Base-by-base conservation (phyloP, 2,888 invertebrate species). In the Halictus quadricinctus region DNA sequence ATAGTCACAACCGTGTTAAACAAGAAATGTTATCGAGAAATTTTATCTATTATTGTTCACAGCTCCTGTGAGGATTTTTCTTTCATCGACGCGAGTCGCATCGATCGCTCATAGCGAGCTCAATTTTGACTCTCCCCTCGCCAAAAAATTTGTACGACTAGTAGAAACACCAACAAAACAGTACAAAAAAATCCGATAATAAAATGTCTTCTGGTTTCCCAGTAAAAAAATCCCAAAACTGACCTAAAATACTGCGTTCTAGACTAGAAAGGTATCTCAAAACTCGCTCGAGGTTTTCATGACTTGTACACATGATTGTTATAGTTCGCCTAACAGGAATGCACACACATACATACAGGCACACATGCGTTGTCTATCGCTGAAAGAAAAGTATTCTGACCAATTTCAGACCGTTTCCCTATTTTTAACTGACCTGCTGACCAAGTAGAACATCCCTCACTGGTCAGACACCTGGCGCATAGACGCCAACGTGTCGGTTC, bases 381-480 rank as follows among this genome's bases (percentile, higher is more conserved):
- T 41, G 3, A 13, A 41, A n/a, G 70, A 41, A 70, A 41, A 70
- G n/a, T n/a, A 70, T 69, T 41, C 70, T n/a, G 41, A n/a, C n/a
- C 41, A 70, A 41, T 70, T 70, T n/a, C 41, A 41, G 70, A 41
- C 1, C 21, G n/a, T 70, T 70, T 6, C n/a, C n/a, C 41, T 70
- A 70, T n/a, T 70, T 43, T 70, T 70, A 70, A 43, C 66, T 69
- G 66, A 69, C 70, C 70, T 21, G 41, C 21, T 70, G 70, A 13
- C 41, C 21, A 70, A 70, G 70, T 70, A 70, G n/a, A 70, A 43
- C n/a, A 70, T 70, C 41, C 70, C 25, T 73, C 12, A 73, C 6
- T 73, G 43, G 43, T 41, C 70, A 70, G 70, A 70, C 70, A 43
- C 70, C n/a, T 43, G 70, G 70, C 15, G n/a, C 70, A 43, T 70